Evolutionary conservation across 1,140 invertebrate species (phyloP), one percentile per base, ranked within the genome.

Genomic region (Maniola jurtina): DNA sequence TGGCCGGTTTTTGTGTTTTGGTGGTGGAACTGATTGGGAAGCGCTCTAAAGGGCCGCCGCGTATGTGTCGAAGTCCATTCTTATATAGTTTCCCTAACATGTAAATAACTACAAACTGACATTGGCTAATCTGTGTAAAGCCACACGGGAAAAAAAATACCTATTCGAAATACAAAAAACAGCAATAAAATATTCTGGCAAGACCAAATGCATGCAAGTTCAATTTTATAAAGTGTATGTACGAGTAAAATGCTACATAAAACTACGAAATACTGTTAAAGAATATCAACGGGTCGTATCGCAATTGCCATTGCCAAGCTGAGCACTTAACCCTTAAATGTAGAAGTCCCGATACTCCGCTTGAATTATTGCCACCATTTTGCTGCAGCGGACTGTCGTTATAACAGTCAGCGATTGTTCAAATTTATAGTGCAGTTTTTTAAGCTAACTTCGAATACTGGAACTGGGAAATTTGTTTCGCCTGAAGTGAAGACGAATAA

Each of bases 401-500:
- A 57, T 36, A 57, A 38, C 35, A 57, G 55, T 38, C 34, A 57
- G 55, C 55, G 55, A 16, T 57, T 57, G 55, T 57, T 57, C 38
- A 40, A 57, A 57, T 57, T 57, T 57, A 57, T 57, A 57, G 13
- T 57, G 55, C 55, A 57, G 55, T 38, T 38, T 38, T 57, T 57
- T 57, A 52, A 52, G 11, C 7, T 6, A 16, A 5, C 25, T 52
- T 52, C 48, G 10, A 45, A 45, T 45, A n/a, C 42, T 45, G 1
- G 42, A 6, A 11, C 40, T n/a, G n/a, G n/a, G n/a, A 45, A n/a
- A 45, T 6, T 5, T n/a, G 9, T 5, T 45, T 45, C 11, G 10
- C 2, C 36, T 45, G 10, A 13, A 45, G 9, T 13, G 25, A 11
- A 25, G 15, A 52, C 15, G 14, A 16, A 16, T n/a, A 4, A 25